Evolutionary conservation across 2,797 vertebrate genomes (phyloP), one percentile per base, ranked within the genome.

Genomic region (Podarcis siculus): DNA sequence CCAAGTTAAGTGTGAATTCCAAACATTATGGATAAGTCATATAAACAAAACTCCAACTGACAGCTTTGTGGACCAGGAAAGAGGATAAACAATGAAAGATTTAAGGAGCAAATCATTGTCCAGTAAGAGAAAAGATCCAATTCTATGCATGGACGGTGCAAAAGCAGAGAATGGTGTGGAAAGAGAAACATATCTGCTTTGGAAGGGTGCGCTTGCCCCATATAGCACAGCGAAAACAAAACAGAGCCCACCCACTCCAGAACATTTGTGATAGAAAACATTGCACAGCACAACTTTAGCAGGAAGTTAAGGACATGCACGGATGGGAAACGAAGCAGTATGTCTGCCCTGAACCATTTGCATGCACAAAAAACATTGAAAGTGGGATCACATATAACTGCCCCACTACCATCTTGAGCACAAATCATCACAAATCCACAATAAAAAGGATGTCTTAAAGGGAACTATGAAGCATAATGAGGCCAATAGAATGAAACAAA

Each of bases 1-100:
- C 37, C 55, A 79, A 79, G 15, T 73, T 55, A 49, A 73, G 42
- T 85, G 67, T 23, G 77, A 75, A 73, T n/a, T 66, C 55, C 77
- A 73, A 21, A 35, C 30, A 30, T 12, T 72, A 30, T 10, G 12
- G 27, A 30, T 55, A 67, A 85, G 32, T 66, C 82, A 73, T 66
- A 21, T 27, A 80, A 64, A 30, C 6, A 55, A 42, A 89, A 30
- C 1, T 76, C 37, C 3, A 19, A 61, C 21, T 0, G 0, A 69
- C 73, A 61, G 39, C 75, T 90, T 67, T 0, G 0, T 55, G 67
- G 0, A 0, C 7, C 0, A 0, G 42, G n/a, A 89, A 12, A 2
- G 66, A 58, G 9, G 3, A 0, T 82, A 82, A 87, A 89, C 1
- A 42, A 45, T 30, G 19, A n/a, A 79, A 89, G 37, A 82, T 81